Percentiles rank a stretch among this genome's conserved stretches.
These are phyloP conservation scores for Geophilus truncorum DNA, from an alignment of 2,888 invertebrate genomes.

Conservation along the genomic window DNA sequence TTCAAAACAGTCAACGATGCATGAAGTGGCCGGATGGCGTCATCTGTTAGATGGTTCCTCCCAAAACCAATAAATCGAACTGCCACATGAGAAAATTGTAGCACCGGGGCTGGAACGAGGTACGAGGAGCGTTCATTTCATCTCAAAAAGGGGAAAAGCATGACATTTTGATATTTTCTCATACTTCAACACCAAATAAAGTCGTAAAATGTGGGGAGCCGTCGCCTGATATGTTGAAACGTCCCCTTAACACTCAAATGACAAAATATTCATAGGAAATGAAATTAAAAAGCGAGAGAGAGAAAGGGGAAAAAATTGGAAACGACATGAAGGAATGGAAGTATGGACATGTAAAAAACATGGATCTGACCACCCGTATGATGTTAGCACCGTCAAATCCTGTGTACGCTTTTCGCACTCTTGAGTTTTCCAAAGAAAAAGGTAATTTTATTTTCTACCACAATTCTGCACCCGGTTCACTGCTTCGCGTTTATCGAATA, in stretches of 20 bases:
- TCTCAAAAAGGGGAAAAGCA: background rate
- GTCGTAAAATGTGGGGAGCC: no score
- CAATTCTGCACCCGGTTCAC: background rate
- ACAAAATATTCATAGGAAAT: no score
- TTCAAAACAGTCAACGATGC: constrained; percentile 9
- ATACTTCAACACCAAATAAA: background rate
- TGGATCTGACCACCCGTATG: background rate
- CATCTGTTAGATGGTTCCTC: constrained; percentile 20
- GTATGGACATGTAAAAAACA: background rate
- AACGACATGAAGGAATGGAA: background rate
- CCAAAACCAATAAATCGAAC: constrained; percentile 25
- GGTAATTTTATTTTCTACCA: constrained; percentile 15
- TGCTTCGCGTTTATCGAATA: constrained; percentile 9
- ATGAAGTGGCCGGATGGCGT: constrained; percentile 21
- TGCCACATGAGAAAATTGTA: background rate
- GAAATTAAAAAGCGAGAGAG: no score
- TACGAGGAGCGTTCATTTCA: background rate
- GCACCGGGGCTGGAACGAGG: background rate
- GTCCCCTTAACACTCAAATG: background rate
- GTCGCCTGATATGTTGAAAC: no score
- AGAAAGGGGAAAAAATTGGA: no score
- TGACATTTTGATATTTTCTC: background rate
- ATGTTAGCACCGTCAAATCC: background rate
- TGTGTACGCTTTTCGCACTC: constrained; percentile 1
- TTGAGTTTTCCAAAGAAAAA: constrained; percentile 1